Conservation (phyloP, 2,797 vertebrate species). For the Miichthys miiuy region DNA sequence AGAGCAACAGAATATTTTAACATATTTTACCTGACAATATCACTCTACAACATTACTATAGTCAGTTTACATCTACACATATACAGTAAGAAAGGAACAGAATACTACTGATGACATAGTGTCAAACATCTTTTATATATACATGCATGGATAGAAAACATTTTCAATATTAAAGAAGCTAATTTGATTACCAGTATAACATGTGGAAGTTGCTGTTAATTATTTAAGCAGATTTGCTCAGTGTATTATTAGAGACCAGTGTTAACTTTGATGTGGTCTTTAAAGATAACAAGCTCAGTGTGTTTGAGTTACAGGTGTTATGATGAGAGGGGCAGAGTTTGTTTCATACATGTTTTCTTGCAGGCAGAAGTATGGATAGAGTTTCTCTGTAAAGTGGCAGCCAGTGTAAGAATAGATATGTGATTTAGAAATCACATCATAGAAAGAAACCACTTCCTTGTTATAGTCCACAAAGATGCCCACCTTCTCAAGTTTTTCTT, state of each 20-base stretch:
- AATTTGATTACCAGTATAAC: not conserved
- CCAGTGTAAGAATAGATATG: conserved; percentile 26
- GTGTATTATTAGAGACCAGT: not conserved
- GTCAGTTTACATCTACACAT: not conserved
- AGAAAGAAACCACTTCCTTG: conserved; percentile 40
- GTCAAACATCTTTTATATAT: not conserved
- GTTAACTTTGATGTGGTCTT: not conserved
- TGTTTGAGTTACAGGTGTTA: conserved; percentile 34
- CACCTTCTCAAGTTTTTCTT: conserved; percentile 26
- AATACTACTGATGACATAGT: too few species aligned
- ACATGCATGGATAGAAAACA: not conserved
- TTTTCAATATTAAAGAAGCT: not conserved
- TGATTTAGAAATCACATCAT: conserved; percentile 36
- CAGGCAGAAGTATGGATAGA: conserved; percentile 42
- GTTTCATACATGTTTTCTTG: not conserved
- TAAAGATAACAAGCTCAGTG: not conserved
- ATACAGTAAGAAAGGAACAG: not conserved
- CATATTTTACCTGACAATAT: not conserved
- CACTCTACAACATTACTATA: not conserved
- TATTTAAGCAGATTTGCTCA: not conserved
- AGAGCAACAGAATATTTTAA: not conserved
- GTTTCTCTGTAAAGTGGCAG: conserved; percentile 12
- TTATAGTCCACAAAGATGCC: conserved; percentile 37
- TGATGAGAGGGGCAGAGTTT: conserved; percentile 39
- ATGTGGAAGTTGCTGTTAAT: not conserved